Base-by-base conservation (phyloP, 2,113 vertebrate genomes). In the Miniopterus natalensis region DNA sequence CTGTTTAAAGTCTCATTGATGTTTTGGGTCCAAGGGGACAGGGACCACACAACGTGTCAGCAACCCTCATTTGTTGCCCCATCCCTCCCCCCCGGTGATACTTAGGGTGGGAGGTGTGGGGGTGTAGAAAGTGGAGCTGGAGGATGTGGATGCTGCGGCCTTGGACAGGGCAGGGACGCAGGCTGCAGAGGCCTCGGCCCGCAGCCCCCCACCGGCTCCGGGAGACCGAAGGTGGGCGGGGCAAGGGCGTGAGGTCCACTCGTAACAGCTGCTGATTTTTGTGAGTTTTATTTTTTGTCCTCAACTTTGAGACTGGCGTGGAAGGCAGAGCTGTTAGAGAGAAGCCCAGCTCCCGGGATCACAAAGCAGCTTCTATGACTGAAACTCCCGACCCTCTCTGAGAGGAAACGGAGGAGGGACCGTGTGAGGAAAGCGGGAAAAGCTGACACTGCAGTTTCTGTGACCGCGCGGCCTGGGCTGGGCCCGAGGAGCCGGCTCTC, bases 321-420 rank as follows among this genome's bases (percentile, higher is more conserved):
- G 55, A 89, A 63, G 21, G 70, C 90, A 92, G 92, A 95, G 65
- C 68, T 21, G 77, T 96, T 96, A 59, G 83, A 96, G 89, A 78
- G 83, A 96, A 95, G 94, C 71, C 84, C 57, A 2, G 80, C 84
- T 63, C 93, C 86, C 85, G 21, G 25, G 65, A 86, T 90, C 78
- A 95, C 91, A 93, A 66, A 93, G 88, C 93, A 94, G 88, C 73
- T 95, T 97, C 95, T 97, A 83, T 95, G 95, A 98, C 97, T 96
- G 74, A 90, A 95, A 95, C 91, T 97, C 97, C 96, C 97, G 78
- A 96, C 93, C 96, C 97, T 97, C 78, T 97, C 97, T 96, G 96
- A 94, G 95, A 98, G 98, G 97, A 97, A 98, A 96, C 97, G 97
- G 97, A 98, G 97, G 97, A 98, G 94, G 97, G 98, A 97, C 97